phyloP scores from a whole-genome alignment of 92 coral and sea anemone species.

The Porites evermanni region DNA sequence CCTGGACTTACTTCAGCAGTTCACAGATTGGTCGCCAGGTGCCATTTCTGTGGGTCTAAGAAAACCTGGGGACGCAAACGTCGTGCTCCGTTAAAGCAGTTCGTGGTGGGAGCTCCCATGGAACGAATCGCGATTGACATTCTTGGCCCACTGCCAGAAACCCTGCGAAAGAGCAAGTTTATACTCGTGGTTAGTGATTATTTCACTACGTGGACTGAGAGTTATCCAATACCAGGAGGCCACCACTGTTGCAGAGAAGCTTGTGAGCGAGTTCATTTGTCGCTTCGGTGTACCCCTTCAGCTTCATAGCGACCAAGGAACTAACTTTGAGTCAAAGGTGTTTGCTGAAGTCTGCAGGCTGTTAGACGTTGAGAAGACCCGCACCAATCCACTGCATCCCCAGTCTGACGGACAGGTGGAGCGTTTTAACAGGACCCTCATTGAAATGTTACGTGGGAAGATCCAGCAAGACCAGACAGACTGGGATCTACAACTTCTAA shows the following conservation, averaged over 20 bases:
- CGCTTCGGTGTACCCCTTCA: no score
- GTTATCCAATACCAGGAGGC: no score
- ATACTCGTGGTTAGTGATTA: not conserved
- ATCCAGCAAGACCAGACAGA: not conserved
- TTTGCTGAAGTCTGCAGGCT: no score
- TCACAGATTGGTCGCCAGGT: constrained; percentile 28
- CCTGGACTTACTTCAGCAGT: constrained; percentile 46
- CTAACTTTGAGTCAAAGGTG: no score
- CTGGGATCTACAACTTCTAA: constrained; percentile 36
- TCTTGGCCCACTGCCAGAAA: not conserved
- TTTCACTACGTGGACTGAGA: not conserved
- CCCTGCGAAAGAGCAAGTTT: not conserved
- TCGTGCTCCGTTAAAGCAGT: constrained; percentile 24
- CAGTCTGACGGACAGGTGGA: no score
- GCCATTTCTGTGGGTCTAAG: constrained; percentile 45
- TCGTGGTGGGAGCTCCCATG: no score
- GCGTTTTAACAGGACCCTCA: no score
- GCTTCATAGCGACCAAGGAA: no score
- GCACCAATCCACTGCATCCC: not conserved
- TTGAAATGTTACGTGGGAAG: no score
- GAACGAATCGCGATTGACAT: constrained; percentile 10
- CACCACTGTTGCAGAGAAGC: no score
- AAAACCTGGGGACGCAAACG: constrained; percentile 30
- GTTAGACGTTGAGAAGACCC: not conserved
- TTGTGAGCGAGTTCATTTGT: no score